Evolutionary conservation across 2,113 vertebrate genomes (phyloP), one percentile per base, ranked within the genome.

Genomic region (Heptranchias perlo): DNA sequence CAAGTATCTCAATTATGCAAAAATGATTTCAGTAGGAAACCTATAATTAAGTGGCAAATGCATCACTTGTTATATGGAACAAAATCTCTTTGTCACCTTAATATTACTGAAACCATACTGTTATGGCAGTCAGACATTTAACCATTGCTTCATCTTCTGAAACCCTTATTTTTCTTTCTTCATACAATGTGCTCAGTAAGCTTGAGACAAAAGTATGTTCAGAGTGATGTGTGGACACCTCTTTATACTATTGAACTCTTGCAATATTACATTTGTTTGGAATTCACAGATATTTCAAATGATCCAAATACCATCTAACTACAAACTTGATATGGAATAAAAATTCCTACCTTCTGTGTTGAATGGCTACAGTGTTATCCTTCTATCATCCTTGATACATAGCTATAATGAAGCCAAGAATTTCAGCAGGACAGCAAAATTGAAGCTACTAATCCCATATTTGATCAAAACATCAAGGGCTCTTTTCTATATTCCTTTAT

Each of bases 21-120:
- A 98, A 98, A 98, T 98, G 97, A 97, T 97, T 97, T 97, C 97
- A 97, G 97, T 97, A 97, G 97, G 97, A 98, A 97, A 97, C 97
- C 97, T 96, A 58, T 98, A 98, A 98, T 98, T 98, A 98, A 98
- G 97, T 97, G 96, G 97, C 97, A 98, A 82, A 39, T 44, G 98
- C 97, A 58, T 35, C 31, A 35, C 25, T 35, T 78, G 11, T 78
- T 91, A 35, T n/a, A 61, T 28, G 49, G 52, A 89, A 35, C 52
- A 91, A 78, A 78, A 78, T 78, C 73, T 78, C 28, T 91, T 91
- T 58, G 49, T 16, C 31, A 52, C 84, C 84, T 52, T 28, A 58
- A 54, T 61, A 58, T 91, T 91, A 13, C 87, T 58, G n/a, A 91
- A 91, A 16, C 49, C 52, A 58, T 28, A 61, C 86, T 89, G 10